phyloP scores from a whole-genome alignment of 2,888 invertebrate species.

The Nomada fucata region DNA sequence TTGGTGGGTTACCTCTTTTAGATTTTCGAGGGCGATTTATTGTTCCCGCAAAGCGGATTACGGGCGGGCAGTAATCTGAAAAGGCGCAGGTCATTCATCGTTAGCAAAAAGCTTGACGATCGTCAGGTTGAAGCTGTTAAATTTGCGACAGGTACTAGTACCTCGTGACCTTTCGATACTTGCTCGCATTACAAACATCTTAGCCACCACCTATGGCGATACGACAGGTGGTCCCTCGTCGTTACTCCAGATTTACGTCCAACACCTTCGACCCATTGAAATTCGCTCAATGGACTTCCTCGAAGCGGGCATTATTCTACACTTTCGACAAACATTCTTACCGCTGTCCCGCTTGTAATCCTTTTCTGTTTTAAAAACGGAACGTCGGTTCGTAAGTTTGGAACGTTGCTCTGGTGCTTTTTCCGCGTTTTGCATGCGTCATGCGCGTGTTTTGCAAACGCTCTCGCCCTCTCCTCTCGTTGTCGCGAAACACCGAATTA shows the following conservation, averaged over 20 bases:
- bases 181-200: constrained; percentile 67
- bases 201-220: constrained; percentile 34
- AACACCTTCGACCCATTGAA: neutral
- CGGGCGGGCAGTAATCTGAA: constrained; percentile 37
- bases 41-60: constrained; percentile 63
- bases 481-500: no score
- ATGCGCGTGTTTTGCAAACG: no score
- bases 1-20: constrained; percentile 48
- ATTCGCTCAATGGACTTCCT: neutral
- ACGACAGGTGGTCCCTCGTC: constrained; percentile 54
- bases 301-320: neutral
- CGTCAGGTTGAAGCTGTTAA: constrained; percentile 33
- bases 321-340: neutral
- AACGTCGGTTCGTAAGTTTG: no score
- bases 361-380: no score
- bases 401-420: no score
- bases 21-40: constrained; percentile 45
- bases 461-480: no score
- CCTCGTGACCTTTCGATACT: constrained; percentile 62
- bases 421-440: no score
- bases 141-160: constrained; percentile 51
- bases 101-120: constrained; percentile 18
- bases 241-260: constrained; percentile 59
- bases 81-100: constrained; percentile 35
- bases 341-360: no score